Percentiles rank a stretch among this genome's conserved stretches.
Conservation (phyloP, 2,113 vertebrate species). For the Steatornis caripensis region DNA sequence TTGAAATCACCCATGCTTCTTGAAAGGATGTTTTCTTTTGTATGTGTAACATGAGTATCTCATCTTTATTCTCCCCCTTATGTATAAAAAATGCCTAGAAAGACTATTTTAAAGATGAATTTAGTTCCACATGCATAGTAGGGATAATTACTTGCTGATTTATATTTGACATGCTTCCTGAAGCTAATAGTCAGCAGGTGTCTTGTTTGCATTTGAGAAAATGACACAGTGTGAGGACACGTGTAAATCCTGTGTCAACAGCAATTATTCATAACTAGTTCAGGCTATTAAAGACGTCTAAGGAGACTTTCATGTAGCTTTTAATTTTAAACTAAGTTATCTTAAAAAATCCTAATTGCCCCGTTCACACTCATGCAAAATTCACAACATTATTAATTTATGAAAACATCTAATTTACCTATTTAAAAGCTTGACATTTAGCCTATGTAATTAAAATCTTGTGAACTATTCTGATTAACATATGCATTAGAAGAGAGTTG, state of each 20-base stretch:
- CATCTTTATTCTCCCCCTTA: not conserved
- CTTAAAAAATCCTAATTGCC: not conserved
- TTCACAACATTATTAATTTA: not conserved
- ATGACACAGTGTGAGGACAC: not conserved
- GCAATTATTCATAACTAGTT: conserved; percentile 1
- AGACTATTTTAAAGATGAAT: not conserved
- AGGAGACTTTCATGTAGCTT: not conserved
- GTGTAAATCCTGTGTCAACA: conserved; percentile 9
- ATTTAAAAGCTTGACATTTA: not conserved
- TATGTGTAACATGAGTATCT: not conserved
- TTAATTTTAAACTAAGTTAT: not conserved
- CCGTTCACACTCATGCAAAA: not conserved
- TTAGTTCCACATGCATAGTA: not conserved
- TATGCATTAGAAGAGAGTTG: not conserved
- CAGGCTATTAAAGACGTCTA: not conserved
- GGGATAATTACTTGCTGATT: conserved; percentile 27
- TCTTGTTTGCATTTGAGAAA: conserved; percentile 24
- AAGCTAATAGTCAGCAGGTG: not conserved
- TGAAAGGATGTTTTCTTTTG: not conserved
- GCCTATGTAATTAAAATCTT: not conserved
- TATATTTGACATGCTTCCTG: not conserved
- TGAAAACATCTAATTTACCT: not conserved
- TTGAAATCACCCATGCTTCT: not conserved
- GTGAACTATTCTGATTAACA: not conserved
- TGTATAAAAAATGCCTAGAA: not conserved